Conservation (phyloP, 2,888 invertebrate species). For the Trachelus stipa region DNA sequence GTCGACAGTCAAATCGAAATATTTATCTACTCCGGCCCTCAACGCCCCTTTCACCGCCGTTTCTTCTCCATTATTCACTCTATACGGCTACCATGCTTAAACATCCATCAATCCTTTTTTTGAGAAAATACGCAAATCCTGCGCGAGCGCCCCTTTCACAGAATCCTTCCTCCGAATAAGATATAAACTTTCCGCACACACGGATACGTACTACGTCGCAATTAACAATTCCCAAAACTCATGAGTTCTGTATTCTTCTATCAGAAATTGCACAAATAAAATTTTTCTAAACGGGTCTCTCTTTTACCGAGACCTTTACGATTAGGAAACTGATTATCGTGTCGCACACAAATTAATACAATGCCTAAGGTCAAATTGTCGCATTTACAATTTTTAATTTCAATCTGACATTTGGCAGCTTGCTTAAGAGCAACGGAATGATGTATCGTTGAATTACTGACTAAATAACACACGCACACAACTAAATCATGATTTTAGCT, state of each 20-base stretch:
- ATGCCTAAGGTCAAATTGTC: too few relatives aligned
- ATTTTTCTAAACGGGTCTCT: too few relatives aligned
- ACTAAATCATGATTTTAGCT: background rate
- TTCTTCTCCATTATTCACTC: background rate
- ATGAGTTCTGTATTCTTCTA: too few relatives aligned
- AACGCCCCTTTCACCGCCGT: too few relatives aligned
- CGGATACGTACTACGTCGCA: background rate
- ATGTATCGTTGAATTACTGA: background rate
- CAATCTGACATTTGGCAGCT: background rate
- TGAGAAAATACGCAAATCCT: too few relatives aligned
- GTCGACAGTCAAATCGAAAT: constrained; percentile 21
- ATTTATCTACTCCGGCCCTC: constrained; percentile 14
- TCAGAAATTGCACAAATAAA: too few relatives aligned
- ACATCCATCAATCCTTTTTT: constrained; percentile 1
- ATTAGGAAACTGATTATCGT: background rate
- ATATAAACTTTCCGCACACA: background rate
- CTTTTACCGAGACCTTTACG: too few relatives aligned
- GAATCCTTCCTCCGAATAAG: background rate
- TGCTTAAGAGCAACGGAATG: background rate
- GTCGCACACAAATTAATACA: background rate
- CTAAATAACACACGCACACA: background rate
- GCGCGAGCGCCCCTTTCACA: too few relatives aligned
- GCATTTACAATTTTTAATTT: background rate
- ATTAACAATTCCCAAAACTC: background rate
- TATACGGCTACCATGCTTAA: constrained; percentile 24